Percentiles rank a stretch among this genome's conserved stretches.
These are phyloP conservation scores for Orientallactaga sibirica DNA, from an alignment of 2,797 vertebrate genomes.

Conservation along the genomic window DNA sequence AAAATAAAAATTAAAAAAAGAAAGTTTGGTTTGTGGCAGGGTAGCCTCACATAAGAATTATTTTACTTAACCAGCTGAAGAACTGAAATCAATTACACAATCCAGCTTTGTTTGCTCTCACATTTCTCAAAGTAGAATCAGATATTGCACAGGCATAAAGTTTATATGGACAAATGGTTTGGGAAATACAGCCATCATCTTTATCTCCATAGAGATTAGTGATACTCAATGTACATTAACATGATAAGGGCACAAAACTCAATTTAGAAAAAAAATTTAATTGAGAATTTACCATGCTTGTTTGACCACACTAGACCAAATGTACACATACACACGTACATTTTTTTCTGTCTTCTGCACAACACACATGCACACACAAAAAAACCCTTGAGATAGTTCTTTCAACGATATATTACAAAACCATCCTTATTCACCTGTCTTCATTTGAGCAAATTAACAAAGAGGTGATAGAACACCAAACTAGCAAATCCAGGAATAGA, in stretches of 20 bases:
- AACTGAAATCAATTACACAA: background rate
- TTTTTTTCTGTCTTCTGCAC: background rate
- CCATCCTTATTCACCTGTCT: background rate
- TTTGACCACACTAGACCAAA: background rate
- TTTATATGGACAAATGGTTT: background rate
- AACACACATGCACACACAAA: background rate
- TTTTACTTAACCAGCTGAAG: background rate
- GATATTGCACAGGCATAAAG: background rate
- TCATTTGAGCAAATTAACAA: background rate
- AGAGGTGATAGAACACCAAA: background rate
- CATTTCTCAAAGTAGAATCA: slow-evolving; percentile 25
- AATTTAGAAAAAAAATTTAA: background rate
- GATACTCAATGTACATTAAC: background rate
- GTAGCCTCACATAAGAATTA: background rate
- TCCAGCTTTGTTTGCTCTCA: background rate
- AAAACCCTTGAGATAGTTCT: background rate
- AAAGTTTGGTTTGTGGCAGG: slow-evolving; percentile 32
- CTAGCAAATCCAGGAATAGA: background rate
- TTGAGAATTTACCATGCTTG: background rate
- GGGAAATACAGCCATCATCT: background rate
- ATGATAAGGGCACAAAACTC: slow-evolving; percentile 16
- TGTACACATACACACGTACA: background rate
- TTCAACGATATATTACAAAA: background rate
- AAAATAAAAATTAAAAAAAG: background rate
- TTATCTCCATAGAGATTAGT: background rate